These are phyloP conservation scores for Microdon myrmicae DNA, from an alignment of 2,888 invertebrate species.

Conservation along the genomic window DNA sequence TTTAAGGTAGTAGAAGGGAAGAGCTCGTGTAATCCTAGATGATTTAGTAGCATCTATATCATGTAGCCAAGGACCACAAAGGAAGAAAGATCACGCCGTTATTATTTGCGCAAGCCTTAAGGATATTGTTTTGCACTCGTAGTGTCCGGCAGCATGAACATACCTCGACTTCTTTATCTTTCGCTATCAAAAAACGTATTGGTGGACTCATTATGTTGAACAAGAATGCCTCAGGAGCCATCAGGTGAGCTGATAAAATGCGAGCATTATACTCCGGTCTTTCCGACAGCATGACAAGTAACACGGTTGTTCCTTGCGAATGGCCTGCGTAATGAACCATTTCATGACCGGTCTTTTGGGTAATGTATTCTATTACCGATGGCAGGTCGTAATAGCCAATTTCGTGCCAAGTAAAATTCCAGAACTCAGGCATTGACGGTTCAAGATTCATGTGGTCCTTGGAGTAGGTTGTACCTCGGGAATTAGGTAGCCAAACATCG, in stretches of 20 bases:
- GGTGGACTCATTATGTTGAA: slow-evolving; percentile 59
- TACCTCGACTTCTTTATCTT: slow-evolving; percentile 57
- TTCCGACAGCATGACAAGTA: slow-evolving; percentile 60
- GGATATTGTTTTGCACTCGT: not conserved
- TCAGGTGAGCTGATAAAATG: slow-evolving; percentile 56
- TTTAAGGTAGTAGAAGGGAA: slow-evolving; percentile 61
- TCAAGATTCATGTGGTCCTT: slow-evolving; percentile 56
- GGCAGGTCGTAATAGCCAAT: slow-evolving; percentile 62
- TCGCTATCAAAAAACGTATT: slow-evolving; percentile 56
- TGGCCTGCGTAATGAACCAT: slow-evolving; percentile 62
- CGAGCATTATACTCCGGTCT: slow-evolving; percentile 59
- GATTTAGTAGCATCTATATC: slow-evolving; percentile 60
- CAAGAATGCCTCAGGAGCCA: slow-evolving; percentile 61
- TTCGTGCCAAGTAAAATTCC: slow-evolving; percentile 65
- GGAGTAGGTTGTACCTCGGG: slow-evolving; percentile 61
- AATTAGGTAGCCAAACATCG: slow-evolving; percentile 64
- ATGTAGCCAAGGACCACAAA: slow-evolving; percentile 16
- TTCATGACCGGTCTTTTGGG: slow-evolving; percentile 55
- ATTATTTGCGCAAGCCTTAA: too few species aligned
- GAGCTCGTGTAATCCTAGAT: slow-evolving; percentile 62
- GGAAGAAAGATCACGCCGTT: slow-evolving; percentile 41
- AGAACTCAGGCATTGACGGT: slow-evolving; percentile 57
- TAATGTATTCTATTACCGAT: slow-evolving; percentile 59
- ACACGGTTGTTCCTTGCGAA: slow-evolving; percentile 62
- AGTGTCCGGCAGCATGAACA: slow-evolving; percentile 22